phyloP scores from a whole-genome alignment of 2,797 vertebrate genomes.

The Manis pentadactyla region DNA sequence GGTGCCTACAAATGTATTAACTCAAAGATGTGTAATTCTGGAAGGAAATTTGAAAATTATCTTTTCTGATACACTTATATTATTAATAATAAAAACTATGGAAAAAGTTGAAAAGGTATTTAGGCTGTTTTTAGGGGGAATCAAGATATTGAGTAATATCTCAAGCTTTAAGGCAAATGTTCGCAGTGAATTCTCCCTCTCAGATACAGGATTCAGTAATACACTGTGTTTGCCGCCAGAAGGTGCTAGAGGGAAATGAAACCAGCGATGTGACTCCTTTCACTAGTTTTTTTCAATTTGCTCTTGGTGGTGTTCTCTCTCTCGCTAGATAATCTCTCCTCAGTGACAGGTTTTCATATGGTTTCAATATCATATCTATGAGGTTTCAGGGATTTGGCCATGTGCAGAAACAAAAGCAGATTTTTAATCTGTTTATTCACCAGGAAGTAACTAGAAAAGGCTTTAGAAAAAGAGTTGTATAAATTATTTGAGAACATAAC shows the following conservation, averaged over 20 bases:
- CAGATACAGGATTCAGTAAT: background rate
- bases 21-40: background rate
- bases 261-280: background rate
- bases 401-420: background rate
- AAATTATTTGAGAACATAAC: background rate
- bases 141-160: background rate
- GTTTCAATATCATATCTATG: background rate
- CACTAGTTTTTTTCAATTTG: background rate
- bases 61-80: background rate
- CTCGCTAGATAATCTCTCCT: background rate
- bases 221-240: constrained; percentile 60
- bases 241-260: constrained; percentile 67
- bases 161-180: background rate
- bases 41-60: background rate
- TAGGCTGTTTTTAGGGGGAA: background rate
- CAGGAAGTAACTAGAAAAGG: background rate
- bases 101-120: background rate
- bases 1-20: background rate
- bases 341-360: background rate
- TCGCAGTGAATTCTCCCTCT: background rate
- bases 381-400: background rate
- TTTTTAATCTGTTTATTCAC: background rate
- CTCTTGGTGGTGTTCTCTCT: background rate
- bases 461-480: background rate
- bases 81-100: background rate